Evolutionary conservation across 1,140 invertebrate species (phyloP).

Genomic region (Apis laboriosa): DNA sequence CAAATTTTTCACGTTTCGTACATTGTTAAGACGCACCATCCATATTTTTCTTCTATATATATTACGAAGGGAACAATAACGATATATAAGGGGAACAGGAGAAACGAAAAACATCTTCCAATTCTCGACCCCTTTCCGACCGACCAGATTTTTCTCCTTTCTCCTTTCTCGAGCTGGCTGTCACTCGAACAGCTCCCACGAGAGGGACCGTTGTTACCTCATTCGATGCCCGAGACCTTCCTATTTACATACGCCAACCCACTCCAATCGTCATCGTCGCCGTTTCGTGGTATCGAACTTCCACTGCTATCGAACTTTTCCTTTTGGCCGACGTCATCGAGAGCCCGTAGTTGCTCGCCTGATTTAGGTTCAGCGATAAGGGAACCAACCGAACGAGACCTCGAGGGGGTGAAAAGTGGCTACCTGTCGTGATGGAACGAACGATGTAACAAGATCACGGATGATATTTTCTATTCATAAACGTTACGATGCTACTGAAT

Average conservation of each 20-base stretch:
- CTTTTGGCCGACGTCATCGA: constrained; percentile 21
- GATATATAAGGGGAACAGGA: too few relatives aligned
- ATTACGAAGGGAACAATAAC: too few relatives aligned
- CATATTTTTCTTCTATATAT: too few relatives aligned
- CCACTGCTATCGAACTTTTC: constrained; percentile 13
- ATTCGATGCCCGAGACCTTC: constrained; percentile 49
- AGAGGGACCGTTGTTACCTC: constrained; percentile 65
- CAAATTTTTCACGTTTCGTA: too few relatives aligned
- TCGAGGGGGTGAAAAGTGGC: neutral
- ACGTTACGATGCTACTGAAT: neutral
- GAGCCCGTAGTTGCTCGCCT: constrained; percentile 24
- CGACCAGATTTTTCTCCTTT: neutral
- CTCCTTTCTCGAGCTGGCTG: constrained; percentile 32
- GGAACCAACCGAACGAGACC: neutral
- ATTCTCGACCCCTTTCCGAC: neutral
- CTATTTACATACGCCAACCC: constrained; percentile 63
- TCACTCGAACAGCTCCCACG: constrained; percentile 49
- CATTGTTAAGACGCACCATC: too few relatives aligned
- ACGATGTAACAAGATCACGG: neutral
- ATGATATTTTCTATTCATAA: constrained; percentile 6
- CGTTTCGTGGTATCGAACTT: neutral
- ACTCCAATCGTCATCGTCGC: neutral
- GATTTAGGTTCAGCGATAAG: constrained; percentile 27
- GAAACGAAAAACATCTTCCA: too few relatives aligned
- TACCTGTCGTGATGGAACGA: neutral